phyloP scores from a whole-genome alignment of 2,113 vertebrate genomes.

The Leucopsar rothschildi region DNA sequence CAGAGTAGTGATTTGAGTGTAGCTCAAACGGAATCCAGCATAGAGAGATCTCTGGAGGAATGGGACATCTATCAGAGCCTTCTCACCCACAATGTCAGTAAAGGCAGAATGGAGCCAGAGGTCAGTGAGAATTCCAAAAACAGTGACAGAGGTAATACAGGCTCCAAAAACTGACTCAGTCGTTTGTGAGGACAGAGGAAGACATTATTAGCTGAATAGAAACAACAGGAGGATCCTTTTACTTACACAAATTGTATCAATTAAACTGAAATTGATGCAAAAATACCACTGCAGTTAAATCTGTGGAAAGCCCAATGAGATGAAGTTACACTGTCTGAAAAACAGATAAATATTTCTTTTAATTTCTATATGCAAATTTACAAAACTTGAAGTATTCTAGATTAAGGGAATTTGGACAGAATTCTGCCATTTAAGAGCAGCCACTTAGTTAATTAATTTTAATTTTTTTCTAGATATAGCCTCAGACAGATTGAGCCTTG shows the following conservation, averaged over 20 bases:
- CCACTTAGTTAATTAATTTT: not conserved
- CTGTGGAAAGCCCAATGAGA: not conserved
- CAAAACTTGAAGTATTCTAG: not conserved
- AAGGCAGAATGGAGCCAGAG: not conserved
- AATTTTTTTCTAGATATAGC: not conserved
- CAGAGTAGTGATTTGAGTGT: not conserved
- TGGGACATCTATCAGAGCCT: not conserved
- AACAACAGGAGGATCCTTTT: not conserved
- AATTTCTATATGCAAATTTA: not conserved
- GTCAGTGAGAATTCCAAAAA: not conserved
- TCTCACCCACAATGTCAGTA: not conserved
- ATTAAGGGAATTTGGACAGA: not conserved
- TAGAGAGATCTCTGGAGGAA: not conserved
- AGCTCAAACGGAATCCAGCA: not conserved
- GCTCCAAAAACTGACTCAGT: not conserved
- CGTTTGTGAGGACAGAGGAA: not conserved
- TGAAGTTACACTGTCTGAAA: not conserved
- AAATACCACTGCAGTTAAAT: not conserved
- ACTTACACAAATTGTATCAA: not conserved
- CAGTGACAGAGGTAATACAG: not conserved
- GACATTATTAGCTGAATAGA: not conserved
- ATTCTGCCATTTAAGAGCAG: not conserved
- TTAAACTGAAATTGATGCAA: not conserved
- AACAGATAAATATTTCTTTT: not conserved
- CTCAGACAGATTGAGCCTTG: not conserved